phyloP scores from a whole-genome alignment of 2,113 vertebrate genomes.

The Myrmecobius fasciatus region DNA sequence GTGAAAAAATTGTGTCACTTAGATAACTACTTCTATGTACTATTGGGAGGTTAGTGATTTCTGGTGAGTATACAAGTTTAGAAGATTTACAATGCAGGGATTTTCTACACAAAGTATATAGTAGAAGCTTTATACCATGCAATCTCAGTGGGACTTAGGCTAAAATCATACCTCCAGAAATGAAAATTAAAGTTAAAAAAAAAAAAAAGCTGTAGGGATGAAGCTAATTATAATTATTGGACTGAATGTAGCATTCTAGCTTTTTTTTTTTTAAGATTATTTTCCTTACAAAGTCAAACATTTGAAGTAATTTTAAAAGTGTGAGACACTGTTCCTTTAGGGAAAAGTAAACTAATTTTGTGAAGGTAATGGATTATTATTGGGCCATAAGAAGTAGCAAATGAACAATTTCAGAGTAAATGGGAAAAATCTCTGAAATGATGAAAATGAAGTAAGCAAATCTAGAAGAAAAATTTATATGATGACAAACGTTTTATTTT shows the following conservation, averaged over 20 bases:
- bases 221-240: background rate
- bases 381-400: background rate
- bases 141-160: background rate
- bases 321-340: slow-evolving; percentile 21
- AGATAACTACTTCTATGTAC: background rate
- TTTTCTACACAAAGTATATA: background rate
- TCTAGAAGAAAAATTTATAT: background rate
- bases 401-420: background rate
- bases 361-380: background rate
- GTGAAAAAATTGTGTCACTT: background rate
- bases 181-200: background rate
- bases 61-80: slow-evolving; percentile 29
- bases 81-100: slow-evolving; percentile 5
- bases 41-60: slow-evolving; percentile 45
- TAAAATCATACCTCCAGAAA: slow-evolving; percentile 40
- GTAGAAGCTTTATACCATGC: background rate
- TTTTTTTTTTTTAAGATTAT: background rate
- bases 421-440: background rate
- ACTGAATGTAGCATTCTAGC: background rate
- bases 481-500: background rate
- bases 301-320: background rate
- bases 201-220: background rate
- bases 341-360: background rate
- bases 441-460: background rate
- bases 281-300: slow-evolving; percentile 46